Evolutionary conservation across 2,888 invertebrate species (phyloP), one percentile per base, ranked within the genome.

Genomic region (Eugnorisma glareosa): DNA sequence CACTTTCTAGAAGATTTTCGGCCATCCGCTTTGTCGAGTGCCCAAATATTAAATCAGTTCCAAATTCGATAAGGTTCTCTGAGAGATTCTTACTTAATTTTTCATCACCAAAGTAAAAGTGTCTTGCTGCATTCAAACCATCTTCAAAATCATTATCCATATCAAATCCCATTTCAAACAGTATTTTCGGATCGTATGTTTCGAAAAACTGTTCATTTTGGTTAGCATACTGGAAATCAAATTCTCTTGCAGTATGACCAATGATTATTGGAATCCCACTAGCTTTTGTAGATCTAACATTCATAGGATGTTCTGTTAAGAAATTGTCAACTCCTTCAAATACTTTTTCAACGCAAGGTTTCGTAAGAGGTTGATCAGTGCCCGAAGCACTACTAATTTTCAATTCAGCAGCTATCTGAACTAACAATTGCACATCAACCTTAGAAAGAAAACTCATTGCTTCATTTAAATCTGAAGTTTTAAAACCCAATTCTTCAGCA

Each of bases 301-400:
- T 83, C 77, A 84, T 80, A 1, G 83, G 84, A 59, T 84, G 77
- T 1, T 81, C 80, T 0, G 81, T 67, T 45, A 84, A 21, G 18
- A 84, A 84, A 51, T 73, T 51, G 28, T 84, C 84, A 13, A 84
- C 83, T 24, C 81, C 84, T 43, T 83, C 75, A 67, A 83, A 84
- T 13, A 10, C n/a, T 31, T 84, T 67, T 28, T 84, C 84, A 11
- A 84, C 69, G 10, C 81, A 84, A 5, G 84, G 84, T 59, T 83
- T 84, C 0, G 75, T 83, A 5, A 72, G 35, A 45, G 77, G 69
- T 64, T 84, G 79, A 31, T 77, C 76, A 37, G 0, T 79, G 1
- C 70, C 73, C 2, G 45, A 11, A 31, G n/a, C 73, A 54, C 63
- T 67, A 15, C 59, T 61, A 15, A 78, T 72, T 45, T 61, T 61